Conservation (phyloP, 2,113 vertebrate species). For the Pholis gunnellus region DNA sequence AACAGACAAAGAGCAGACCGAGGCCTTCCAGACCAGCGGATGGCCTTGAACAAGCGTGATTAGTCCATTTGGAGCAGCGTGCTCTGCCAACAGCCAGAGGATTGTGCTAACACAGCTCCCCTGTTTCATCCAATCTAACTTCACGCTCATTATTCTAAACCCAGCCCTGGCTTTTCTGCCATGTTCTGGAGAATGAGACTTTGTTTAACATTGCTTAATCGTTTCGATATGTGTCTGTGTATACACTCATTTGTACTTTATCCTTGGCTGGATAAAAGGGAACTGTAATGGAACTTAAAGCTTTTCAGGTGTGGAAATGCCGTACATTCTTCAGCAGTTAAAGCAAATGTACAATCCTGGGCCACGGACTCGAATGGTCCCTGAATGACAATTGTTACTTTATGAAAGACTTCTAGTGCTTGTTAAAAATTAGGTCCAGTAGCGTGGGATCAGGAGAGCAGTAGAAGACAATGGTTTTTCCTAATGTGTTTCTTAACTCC, state of each 20-base stretch:
- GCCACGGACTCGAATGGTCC: not conserved
- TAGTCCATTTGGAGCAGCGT: slow-evolving; percentile 74
- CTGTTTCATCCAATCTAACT: slow-evolving; percentile 70
- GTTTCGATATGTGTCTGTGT: slow-evolving; percentile 70
- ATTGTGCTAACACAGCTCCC: slow-evolving; percentile 69
- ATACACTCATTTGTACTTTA: slow-evolving; percentile 66
- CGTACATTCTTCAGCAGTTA: slow-evolving; percentile 38
- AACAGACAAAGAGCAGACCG: slow-evolving; percentile 60
- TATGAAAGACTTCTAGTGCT: slow-evolving; percentile 36
- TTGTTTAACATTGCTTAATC: slow-evolving; percentile 72
- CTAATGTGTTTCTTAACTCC: slow-evolving; percentile 66
- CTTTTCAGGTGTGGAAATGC: slow-evolving; percentile 63
- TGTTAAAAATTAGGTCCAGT: slow-evolving; percentile 47
- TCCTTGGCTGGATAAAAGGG: slow-evolving; percentile 61
- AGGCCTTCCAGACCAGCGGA: slow-evolving; percentile 68
- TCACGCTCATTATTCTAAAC: slow-evolving; percentile 72
- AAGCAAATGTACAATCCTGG: slow-evolving; percentile 56
- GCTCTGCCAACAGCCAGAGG: slow-evolving; percentile 71
- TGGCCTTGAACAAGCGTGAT: slow-evolving; percentile 75
- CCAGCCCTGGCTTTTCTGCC: slow-evolving; percentile 46
- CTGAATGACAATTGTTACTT: slow-evolving; percentile 47
- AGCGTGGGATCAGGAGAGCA: slow-evolving; percentile 48
- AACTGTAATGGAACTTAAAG: slow-evolving; percentile 52
- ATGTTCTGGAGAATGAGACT: slow-evolving; percentile 62
- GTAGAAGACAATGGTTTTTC: slow-evolving; percentile 66